These are phyloP conservation scores for Platygyra sinensis DNA, from an alignment of 64 coral and sea anemone species.

Conservation along the genomic window DNA sequence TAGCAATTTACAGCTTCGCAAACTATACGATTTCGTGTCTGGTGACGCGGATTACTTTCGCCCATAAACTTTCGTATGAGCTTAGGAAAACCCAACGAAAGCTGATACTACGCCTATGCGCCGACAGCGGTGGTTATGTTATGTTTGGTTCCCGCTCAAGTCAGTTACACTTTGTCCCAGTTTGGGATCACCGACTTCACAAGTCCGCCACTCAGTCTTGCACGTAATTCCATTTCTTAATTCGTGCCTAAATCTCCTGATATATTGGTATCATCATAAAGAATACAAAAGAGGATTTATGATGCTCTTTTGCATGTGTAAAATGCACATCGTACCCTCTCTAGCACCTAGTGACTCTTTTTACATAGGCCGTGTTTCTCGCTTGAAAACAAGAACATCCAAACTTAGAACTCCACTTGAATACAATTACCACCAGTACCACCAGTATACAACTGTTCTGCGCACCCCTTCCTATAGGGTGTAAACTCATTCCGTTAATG, in stretches of 20 bases:
- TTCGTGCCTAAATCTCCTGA: conserved; percentile 28
- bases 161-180: conserved; percentile 30
- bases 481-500: no score
- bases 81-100: conserved; percentile 1
- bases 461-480: no score
- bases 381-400: background rate
- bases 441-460: no score
- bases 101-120: background rate
- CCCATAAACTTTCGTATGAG: background rate
- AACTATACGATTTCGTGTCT: conserved; percentile 1
- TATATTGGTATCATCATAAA: conserved; percentile 35
- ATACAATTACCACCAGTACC: no score
- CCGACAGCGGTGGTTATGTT: conserved; percentile 8
- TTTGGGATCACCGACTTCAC: conserved; percentile 10
- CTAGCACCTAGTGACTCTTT: background rate
- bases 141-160: conserved; percentile 9
- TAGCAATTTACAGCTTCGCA: background rate
- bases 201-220: conserved; percentile 4
- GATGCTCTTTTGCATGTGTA: background rate
- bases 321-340: background rate
- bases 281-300: no score
- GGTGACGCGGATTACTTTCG: conserved; percentile 24
- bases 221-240: conserved; percentile 3
- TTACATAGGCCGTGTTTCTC: background rate
- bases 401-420: no score